Evolutionary conservation across 2,888 invertebrate species (phyloP), one percentile per base, ranked within the genome.

Genomic region (Sclerodermus sp.): DNA sequence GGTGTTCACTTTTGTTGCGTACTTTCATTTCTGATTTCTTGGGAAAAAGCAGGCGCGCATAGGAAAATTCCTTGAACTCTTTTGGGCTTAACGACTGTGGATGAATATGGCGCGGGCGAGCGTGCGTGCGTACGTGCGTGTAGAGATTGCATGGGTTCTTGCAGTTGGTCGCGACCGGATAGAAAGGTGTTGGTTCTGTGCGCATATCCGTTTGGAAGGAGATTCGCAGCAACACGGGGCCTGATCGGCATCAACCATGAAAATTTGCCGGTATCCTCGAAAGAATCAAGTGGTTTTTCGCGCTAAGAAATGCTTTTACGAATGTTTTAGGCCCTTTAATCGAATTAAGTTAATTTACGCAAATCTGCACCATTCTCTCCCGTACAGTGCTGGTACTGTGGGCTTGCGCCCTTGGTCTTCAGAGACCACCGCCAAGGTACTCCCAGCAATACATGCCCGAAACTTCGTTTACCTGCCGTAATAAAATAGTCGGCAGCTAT

Each of bases 401-500:
- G 67, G 63, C 63, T 51, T 70, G 67, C 55, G 71, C 63, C 29
- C 49, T 74, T 45, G 69, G 70, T 16, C 73, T 79, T 14, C 80
- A 80, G 52, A 70, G 79, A 40, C 75, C 78, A 45, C 78, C 80
- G 16, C 80, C 80, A 31, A 78, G 79, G 60, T 81, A 81, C 62
- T 79, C 79, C 23, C 79, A 80, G 58, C 80, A 81, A 53, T 79
- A 79, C 61, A 79, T 81, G 76, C 81, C 81, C 45, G 78, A 78
- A 76, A 83, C 87, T 61, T 80, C 86, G 65, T 93, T 93, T 80
- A 86, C 87, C 69, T 93, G 93, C 78, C 85, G 88, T 70, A 88
- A 88, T 63, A 90, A 92, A 76, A 91, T 92, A 71, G 84, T 92
- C 47, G 93, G 93, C 57, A 92, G 91, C 37, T 93, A 93, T 79